phyloP scores from a whole-genome alignment of 2,888 invertebrate genomes.

The Euplagia quadripunctaria region DNA sequence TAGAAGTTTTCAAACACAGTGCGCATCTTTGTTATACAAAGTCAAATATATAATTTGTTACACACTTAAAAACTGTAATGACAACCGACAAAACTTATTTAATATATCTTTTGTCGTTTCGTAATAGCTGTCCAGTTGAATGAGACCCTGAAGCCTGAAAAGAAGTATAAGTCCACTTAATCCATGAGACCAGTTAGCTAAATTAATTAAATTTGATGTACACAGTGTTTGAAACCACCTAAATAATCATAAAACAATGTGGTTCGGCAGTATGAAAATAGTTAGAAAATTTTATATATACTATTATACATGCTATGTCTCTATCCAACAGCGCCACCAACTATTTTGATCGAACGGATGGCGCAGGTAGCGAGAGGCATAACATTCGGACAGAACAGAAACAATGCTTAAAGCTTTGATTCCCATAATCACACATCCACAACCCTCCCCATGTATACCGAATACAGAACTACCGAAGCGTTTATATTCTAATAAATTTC shows the following conservation, averaged over 20 bases:
- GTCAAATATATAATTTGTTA: not conserved
- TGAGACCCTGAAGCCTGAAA: not conserved
- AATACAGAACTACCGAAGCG: constrained; percentile 81
- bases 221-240: constrained; percentile 46
- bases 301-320: constrained; percentile 69
- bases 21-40: constrained; percentile 32
- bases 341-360: constrained; percentile 27
- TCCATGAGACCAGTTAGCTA: not conserved
- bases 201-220: constrained; percentile 14
- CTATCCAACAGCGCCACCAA: constrained; percentile 46
- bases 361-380: constrained; percentile 65
- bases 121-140: not conserved
- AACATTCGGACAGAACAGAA: constrained; percentile 75
- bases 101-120: not conserved
- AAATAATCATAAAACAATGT: constrained; percentile 62
- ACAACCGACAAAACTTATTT: not conserved
- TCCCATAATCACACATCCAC: constrained; percentile 82
- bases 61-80: not conserved
- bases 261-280: constrained; percentile 82
- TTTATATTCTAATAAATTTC: constrained; percentile 83
- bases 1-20: constrained; percentile 71
- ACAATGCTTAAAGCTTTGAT: constrained; percentile 86
- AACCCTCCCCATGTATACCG: constrained; percentile 72
- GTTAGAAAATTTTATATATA: constrained; percentile 75
- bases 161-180: not conserved